Base-by-base conservation (phyloP, 2,797 vertebrate genomes). In the Neopelma chrysocephalum region DNA sequence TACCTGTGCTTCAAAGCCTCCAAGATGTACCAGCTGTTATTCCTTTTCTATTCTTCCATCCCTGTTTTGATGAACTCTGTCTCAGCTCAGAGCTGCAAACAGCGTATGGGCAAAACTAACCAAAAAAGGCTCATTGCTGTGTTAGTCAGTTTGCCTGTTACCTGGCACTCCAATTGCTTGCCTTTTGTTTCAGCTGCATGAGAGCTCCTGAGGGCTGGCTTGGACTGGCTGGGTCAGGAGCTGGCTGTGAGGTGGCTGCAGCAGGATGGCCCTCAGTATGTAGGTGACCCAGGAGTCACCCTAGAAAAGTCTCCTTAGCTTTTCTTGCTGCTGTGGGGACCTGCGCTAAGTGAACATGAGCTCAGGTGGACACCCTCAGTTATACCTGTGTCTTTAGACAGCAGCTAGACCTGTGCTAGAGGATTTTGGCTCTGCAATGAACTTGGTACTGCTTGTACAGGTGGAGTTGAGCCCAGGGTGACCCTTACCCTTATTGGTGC, bases 361-460 rank as follows among this genome's bases (percentile, higher is more conserved):
- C 56, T 81, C 72, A 54, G 23, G 10, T 1, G 5, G 42, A 31
- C 25, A 21, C 31, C 17, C 13, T 50, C 34, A 91, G 47, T 48
- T 89, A 14, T 29, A 50, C 32, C 3, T 42, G 11, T 71, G 36
- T 73, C 31, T 76, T 79, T 25, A 90, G 54, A 61, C 32, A 82
- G 57, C 54, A 69, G 3, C 42, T 50, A 45, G 47, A 47, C 31
- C 23, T 56, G 36, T 1, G 1, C 26, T 42, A n/a, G 43, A 71
- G 50, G 34, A 45, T 77, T 92, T 70, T 70, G 56, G 60, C 10
- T 27, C 77, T 66, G 29, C 31, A 20, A 2, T 27, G 36, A 65
- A 64, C 47, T 25, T 79, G 31, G 29, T 65, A 47, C 34, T 5
- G 3, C 47, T 81, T 53, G 38, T 62, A 29, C 0, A 0, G 0